Conservation (phyloP, 2,888 invertebrate species). For the Limnephilus marmoratus region DNA sequence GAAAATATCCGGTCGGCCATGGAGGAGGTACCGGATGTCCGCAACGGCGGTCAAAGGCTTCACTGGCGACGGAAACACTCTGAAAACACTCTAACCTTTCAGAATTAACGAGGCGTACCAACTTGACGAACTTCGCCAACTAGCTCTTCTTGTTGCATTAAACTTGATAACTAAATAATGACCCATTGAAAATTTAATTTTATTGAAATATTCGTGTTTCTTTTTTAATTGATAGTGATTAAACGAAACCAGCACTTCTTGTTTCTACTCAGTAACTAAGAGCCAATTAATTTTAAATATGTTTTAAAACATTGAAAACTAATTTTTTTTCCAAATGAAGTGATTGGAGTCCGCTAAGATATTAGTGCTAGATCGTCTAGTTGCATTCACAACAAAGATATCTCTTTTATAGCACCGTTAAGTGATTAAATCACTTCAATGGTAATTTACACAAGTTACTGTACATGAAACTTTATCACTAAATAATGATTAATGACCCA, state of each 20-base stretch:
- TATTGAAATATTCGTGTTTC: background rate
- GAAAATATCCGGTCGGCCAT: constrained; percentile 14
- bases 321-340: background rate
- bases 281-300: too few relatives aligned
- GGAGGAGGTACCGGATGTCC: constrained; percentile 20
- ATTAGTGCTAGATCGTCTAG: background rate
- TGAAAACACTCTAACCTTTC: background rate
- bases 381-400: background rate
- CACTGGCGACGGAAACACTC: constrained; percentile 5
- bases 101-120: background rate
- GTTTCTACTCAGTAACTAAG: too few relatives aligned
- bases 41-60: constrained; percentile 5
- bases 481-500: too few relatives aligned
- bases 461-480: too few relatives aligned
- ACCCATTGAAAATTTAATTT: background rate
- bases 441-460: too few relatives aligned
- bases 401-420: too few relatives aligned
- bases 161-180: background rate
- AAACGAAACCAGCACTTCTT: too few relatives aligned
- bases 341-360: background rate
- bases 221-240: background rate
- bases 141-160: background rate
- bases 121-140: background rate
- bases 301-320: background rate
- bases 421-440: too few relatives aligned